A percentile compares a stretch with the other conserved stretches of the same genome.
Conservation (phyloP, 37 sponge, comb jelly and placozoan species). For the Trichoplax adhaerens region DNA sequence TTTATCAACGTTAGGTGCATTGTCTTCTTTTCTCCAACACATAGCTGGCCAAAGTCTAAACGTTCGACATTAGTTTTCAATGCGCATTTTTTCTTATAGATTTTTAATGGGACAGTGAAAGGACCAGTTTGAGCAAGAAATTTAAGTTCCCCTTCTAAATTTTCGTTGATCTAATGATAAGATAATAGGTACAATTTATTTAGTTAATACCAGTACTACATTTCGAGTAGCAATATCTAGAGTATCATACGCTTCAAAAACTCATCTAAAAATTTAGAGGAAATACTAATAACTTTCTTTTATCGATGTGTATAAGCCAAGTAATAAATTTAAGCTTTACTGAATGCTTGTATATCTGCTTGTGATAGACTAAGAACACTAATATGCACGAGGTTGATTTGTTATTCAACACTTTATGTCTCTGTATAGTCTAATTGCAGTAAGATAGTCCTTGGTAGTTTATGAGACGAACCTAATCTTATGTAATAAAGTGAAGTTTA, state of each 20-base stretch:
- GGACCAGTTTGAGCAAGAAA: slow-evolving; percentile 77
- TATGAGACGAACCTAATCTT: too few relatives aligned
- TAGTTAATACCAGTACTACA: neutral
- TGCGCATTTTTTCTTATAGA: slow-evolving; percentile 46
- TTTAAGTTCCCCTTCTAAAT: slow-evolving; percentile 44
- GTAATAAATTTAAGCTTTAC: slow-evolving; percentile 4
- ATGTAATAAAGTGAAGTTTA: too few relatives aligned
- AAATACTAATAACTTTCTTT: neutral
- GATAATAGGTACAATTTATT: neutral
- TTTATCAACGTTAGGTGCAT: slow-evolving; percentile 33
- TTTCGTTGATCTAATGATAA: slow-evolving; percentile 35
- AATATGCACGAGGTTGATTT: too few relatives aligned
- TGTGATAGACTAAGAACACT: too few relatives aligned
- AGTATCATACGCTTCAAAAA: too few relatives aligned
- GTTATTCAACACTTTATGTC: too few relatives aligned
- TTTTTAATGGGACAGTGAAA: slow-evolving; percentile 63
- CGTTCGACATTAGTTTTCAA: neutral
- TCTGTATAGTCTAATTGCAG: too few relatives aligned
- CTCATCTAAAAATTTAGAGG: too few relatives aligned
- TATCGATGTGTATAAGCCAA: neutral
- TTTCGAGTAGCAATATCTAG: too few relatives aligned
- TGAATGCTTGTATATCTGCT: neutral
- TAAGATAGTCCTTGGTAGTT: too few relatives aligned
- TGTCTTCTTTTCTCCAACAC: slow-evolving; percentile 52
- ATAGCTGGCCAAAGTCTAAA: slow-evolving; percentile 65